Percentiles rank a stretch among this genome's conserved stretches.
Conservation (phyloP, 1,140 invertebrate genomes). For the Trichonephila clavata region DNA sequence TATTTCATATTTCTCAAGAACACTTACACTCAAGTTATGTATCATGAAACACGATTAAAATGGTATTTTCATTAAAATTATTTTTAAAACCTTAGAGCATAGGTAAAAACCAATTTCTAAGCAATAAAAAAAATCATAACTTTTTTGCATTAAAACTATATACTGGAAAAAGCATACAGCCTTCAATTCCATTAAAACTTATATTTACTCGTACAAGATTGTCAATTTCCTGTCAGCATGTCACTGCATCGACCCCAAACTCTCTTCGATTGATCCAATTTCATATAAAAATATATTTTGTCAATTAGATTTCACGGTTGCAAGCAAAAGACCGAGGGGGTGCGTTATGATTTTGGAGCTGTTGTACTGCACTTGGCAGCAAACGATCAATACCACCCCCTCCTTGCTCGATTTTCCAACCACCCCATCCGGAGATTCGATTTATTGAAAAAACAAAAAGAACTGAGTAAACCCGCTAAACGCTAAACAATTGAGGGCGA, state of each 20-base stretch:
- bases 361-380: not conserved
- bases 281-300: slow-evolving; percentile 11
- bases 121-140: no score
- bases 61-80: no score
- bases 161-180: no score
- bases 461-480: slow-evolving; percentile 14
- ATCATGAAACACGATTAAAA: no score
- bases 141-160: no score
- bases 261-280: not conserved
- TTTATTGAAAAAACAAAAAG: slow-evolving; percentile 3
- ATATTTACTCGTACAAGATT: no score
- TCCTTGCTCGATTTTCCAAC: slow-evolving; percentile 12
- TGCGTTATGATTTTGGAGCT: slow-evolving; percentile 2
- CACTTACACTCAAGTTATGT: no score
- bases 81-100: no score
- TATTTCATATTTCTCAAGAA: no score
- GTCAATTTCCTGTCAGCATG: not conserved
- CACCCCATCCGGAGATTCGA: not conserved
- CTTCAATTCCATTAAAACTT: no score
- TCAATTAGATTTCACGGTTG: slow-evolving; percentile 1
- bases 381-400: slow-evolving; percentile 23
- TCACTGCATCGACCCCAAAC: not conserved
- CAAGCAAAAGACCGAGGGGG: not conserved
- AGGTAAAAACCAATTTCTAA: no score
- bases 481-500: slow-evolving; percentile 45